These are phyloP conservation scores for Petromus typicus DNA, from an alignment of 2,113 vertebrate genomes.

Conservation along the genomic window DNA sequence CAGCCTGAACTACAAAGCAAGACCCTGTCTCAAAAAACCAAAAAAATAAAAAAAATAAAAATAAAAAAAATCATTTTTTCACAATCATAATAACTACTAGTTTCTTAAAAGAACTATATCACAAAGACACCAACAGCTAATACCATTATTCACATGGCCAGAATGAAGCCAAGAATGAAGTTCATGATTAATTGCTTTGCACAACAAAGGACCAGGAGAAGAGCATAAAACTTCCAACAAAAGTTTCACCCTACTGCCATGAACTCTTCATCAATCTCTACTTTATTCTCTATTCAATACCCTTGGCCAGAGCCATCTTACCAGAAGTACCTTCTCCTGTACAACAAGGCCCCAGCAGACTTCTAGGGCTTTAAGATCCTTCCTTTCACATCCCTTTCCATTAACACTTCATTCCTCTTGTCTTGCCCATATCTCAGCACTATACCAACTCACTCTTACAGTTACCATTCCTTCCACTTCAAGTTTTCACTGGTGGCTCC, in stretches of 20 bases:
- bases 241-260: background rate
- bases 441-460: background rate
- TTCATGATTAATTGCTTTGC: background rate
- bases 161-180: background rate
- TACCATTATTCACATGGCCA: background rate
- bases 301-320: background rate
- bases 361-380: background rate
- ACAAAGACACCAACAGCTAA: background rate
- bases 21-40: too few species aligned
- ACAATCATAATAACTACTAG: background rate
- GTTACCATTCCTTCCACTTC: background rate
- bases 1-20: too few species aligned
- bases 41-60: too few species aligned
- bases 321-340: background rate
- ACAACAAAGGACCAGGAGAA: background rate
- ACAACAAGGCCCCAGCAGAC: background rate
- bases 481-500: rapidly evolving
- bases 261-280: background rate
- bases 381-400: background rate
- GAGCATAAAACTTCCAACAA: background rate
- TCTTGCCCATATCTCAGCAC: rapidly evolving
- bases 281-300: background rate
- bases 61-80: too few species aligned
- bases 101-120: slow-evolving; percentile 41
- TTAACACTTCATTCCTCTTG: background rate